Evolutionary conservation across 2,888 invertebrate species (phyloP), one percentile per base, ranked within the genome.

Genomic region (Pollenia labialis): DNA sequence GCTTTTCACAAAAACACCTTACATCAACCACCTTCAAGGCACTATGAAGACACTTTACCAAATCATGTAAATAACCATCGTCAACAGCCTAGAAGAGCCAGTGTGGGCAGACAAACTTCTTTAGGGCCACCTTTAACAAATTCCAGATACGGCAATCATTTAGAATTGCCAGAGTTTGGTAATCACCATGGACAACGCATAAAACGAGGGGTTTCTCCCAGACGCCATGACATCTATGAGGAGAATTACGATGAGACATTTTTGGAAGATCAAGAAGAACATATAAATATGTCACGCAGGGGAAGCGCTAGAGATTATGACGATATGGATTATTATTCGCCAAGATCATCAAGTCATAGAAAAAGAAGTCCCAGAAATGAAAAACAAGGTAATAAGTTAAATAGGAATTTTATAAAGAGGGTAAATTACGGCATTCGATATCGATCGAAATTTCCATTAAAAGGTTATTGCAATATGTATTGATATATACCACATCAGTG

Each of bases 111-210:
- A 1, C 90, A 91, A 62, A 84, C 90, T 6, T 89, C 91, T 0
- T 52, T 82, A 0, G 89, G 79, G 7, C 76, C 75, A 0, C 68
- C 54, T 1, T 1, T 52, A 44, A 64, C 48, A 32, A 87, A 90
- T 16, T 90, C 92, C 0, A 91, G 90, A 4, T 93, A 90, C 82
- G 93, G 93, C 42, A 91, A 92, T 80, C 91, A 91, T 46, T 88
- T 93, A 14, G 92, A 93, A 83, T 88, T 91, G 16, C 93, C 93
- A 3, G 92, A 93, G 16, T 89, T 90, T 23, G 88, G 86, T 16
- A 85, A 87, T 1, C 83, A 85, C 32, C 87, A 64, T 23, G 76
- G 60, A 14, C 69, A 91, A 3, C 87, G 89, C 8, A 50, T 50
- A 4, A 90, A 88, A 42, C 90, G 90, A 3, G 90, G 89, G 3